These are phyloP conservation scores for Oxytorus armatus DNA, from an alignment of 2,888 invertebrate species.

Conservation along the genomic window DNA sequence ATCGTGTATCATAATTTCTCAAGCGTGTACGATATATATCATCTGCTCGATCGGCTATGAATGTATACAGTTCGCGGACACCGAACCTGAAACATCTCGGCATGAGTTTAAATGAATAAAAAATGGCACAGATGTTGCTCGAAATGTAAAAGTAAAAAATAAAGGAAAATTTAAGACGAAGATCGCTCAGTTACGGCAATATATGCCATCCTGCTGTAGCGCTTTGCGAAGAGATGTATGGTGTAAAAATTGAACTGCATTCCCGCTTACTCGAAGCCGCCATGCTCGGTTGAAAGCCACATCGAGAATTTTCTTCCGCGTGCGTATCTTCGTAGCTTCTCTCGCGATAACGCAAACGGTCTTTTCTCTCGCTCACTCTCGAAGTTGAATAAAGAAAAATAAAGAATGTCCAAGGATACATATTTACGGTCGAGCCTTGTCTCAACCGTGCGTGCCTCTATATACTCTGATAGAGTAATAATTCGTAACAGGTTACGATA, in stretches of 20 bases:
- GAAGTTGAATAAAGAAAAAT: conserved; percentile 8
- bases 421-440: conserved; percentile 22
- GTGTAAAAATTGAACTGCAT: conserved; percentile 75
- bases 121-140: background rate
- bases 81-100: no score
- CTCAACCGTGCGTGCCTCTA: background rate
- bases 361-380: conserved; percentile 21
- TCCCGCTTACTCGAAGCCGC: conserved; percentile 70
- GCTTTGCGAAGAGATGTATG: conserved; percentile 44
- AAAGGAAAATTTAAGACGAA: conserved; percentile 61
- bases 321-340: conserved; percentile 67
- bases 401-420: conserved; percentile 9
- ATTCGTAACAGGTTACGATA: conserved; percentile 55
- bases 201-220: conserved; percentile 63
- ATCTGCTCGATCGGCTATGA: background rate
- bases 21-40: background rate
- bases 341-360: conserved; percentile 67
- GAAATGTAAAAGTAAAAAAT: conserved; percentile 18
- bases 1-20: background rate
- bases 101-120: no score
- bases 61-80: no score
- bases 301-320: conserved; percentile 71
- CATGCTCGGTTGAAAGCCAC: conserved; percentile 55
- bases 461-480: conserved; percentile 46
- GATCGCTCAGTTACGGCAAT: conserved; percentile 69